Evolutionary conservation across 2,888 invertebrate species (phyloP), one percentile per base, ranked within the genome.

Genomic region (Diplazon laetatorius): DNA sequence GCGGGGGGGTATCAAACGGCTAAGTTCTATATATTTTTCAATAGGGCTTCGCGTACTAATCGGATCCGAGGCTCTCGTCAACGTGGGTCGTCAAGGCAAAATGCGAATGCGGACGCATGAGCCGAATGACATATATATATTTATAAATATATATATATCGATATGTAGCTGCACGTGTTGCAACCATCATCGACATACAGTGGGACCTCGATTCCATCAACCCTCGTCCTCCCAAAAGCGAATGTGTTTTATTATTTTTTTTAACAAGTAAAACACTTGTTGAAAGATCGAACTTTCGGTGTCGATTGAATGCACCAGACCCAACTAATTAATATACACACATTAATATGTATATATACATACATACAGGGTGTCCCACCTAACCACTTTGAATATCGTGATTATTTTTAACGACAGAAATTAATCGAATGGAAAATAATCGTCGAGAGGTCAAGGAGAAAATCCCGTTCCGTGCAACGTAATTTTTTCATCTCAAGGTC

Each of bases 31-130:
- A 87, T 87, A 85, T 63, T 83, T 87, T 85, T 84, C 73, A 80
- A 81, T 86, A 86, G 81, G 89, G 89, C 88, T 90, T 90, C 89
- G 81, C 82, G 71, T 84, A 84, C 86, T 89, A 90, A 90, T 90
- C 83, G 87, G 87, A 89, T 84, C 80, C 70, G 82, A 60, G 48
- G n/a, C n/a, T n/a, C 75, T 70, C 76, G 62, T 71, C 72, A 80
- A 76, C 79, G 73, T 76, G 57, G 73, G 70, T 55, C 78, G 75
- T 84, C 85, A 82, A 86, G 83, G 84, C 82, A 77, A 85, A 77
- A 80, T 70, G 46, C 75, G 46, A 59, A 39, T 44, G 82, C 71
- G 30, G 6, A 59, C 63, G 73, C 50, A 35, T 12, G n/a, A 14
- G 65, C 37, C 14, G 22, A 63, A 37, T 9, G 42, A 14, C 44